Base-by-base conservation (phyloP, 2,888 invertebrate genomes). In the Seira musarum region DNA sequence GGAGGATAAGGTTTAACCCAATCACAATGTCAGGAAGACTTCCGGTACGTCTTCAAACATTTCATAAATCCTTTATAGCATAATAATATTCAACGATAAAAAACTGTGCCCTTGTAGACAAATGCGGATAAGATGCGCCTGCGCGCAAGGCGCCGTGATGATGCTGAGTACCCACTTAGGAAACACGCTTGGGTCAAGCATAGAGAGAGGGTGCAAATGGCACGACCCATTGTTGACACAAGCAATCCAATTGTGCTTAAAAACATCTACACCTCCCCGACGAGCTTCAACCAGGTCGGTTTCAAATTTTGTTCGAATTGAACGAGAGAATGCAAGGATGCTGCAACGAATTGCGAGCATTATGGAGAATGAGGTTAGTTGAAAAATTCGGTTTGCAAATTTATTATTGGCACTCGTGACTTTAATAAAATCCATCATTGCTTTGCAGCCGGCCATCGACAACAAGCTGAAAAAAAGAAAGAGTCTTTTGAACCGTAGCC, bases 241-340 rank as follows among this genome's bases (percentile, higher is more conserved):
- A 73, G 69, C 1, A 65, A 70, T 60, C 86, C 85, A 1, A 46
- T 81, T 2, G 82, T 78, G 1, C n/a, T 66, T 1, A 77, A 72
- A 60, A 77, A 77, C 57, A 6, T 72, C 13, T 83, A 81, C 78
- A 80, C 66, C 19, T 79, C 75, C 24, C 80, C 82, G 19, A 68
- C 82, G 46, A 69, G 21, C n/a, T 85, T 84, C 74, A 82, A 85
- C 61, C 80, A n/a, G 83, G 1, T 77, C 83, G 8, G 67, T 85
- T 3, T 78, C 78, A 0, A 79, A 71, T 30, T 85, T 85, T 63
- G 76, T 84, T 17, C 53, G 83, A 15, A 85, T 87, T 66, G 86
- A 87, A 49, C 22, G 84, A 35, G 86, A 87, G 69, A 87, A 87
- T 81, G 83, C 85, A 1, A 80, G 82, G n/a, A 74, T 80, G 80